Conservation (phyloP, 2,113 vertebrate species). For the Illadopsis cleaveri region DNA sequence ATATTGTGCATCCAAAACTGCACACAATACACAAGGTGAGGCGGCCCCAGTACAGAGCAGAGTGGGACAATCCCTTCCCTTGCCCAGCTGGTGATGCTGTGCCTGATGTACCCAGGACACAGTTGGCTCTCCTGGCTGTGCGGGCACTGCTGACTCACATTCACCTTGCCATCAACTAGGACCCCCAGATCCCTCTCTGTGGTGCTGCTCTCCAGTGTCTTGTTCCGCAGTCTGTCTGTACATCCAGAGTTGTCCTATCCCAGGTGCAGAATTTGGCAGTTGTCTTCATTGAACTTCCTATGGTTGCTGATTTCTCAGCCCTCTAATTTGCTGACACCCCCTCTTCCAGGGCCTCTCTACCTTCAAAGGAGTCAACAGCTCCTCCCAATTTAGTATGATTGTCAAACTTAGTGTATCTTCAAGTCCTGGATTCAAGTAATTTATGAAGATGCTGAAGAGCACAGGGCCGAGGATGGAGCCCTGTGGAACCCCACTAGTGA, state of each 20-base stretch:
- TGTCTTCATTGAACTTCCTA: not conserved
- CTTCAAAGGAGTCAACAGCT: not conserved
- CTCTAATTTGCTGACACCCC: not conserved
- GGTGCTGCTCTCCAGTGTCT: not conserved
- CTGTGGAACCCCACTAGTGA: not conserved
- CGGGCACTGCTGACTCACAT: not conserved
- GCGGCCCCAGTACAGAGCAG: not conserved
- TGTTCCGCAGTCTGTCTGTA: not conserved
- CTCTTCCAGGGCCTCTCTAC: not conserved
- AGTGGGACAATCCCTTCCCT: not conserved
- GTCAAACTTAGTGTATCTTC: not conserved
- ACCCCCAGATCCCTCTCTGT: accelerated
- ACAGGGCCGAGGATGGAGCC: not conserved
- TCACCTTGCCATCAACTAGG: accelerated
- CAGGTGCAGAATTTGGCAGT: not conserved
- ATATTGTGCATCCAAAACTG: not conserved
- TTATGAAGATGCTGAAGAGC: not conserved
- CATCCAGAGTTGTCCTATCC: not conserved
- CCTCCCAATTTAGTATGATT: not conserved
- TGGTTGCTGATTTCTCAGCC: not conserved
- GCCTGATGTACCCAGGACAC: not conserved
- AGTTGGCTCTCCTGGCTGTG: accelerated
- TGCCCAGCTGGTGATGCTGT: not conserved
- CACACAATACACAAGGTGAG: accelerated
- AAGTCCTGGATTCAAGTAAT: not conserved